Evolutionary conservation across 1,140 invertebrate genomes (phyloP).

Genomic region (Drosophila triauraria): DNA sequence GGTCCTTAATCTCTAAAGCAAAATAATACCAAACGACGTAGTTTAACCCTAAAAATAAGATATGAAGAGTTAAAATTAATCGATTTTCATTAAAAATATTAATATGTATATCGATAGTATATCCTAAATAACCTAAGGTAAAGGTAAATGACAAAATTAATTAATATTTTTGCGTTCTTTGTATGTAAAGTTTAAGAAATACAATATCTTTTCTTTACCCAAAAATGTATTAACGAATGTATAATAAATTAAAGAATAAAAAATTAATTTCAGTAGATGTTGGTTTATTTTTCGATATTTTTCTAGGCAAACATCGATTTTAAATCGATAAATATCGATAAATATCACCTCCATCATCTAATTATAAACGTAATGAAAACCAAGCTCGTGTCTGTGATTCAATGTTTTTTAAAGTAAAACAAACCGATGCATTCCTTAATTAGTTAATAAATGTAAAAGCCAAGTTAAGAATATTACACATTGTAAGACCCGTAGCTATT

Average conservation of each 20-base stretch:
- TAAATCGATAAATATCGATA: background rate
- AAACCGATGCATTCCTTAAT: background rate
- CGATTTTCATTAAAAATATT: too few species aligned
- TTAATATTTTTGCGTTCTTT: background rate
- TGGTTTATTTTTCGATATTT: too few species aligned
- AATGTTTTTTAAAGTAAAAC: background rate
- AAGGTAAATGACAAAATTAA: background rate
- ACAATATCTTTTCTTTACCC: background rate
- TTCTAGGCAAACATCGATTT: background rate
- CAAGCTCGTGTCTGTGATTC: background rate
- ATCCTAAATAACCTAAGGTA: background rate
- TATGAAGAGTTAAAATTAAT: background rate
- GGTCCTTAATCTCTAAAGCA: background rate
- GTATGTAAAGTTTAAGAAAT: background rate
- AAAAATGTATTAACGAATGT: too few species aligned
- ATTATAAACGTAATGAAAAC: too few species aligned
- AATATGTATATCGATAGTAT: too few species aligned
- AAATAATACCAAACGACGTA: background rate
- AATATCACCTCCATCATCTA: too few species aligned
- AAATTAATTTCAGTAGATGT: too few species aligned
- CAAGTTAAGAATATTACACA: background rate
- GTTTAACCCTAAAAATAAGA: background rate
- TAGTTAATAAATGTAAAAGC: background rate
- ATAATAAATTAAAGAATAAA: too few species aligned
- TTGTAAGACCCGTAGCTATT: constrained; percentile 2